Evolutionary conservation across 1,140 invertebrate genomes (phyloP).

Genomic region (Matsumurasca onukii): DNA sequence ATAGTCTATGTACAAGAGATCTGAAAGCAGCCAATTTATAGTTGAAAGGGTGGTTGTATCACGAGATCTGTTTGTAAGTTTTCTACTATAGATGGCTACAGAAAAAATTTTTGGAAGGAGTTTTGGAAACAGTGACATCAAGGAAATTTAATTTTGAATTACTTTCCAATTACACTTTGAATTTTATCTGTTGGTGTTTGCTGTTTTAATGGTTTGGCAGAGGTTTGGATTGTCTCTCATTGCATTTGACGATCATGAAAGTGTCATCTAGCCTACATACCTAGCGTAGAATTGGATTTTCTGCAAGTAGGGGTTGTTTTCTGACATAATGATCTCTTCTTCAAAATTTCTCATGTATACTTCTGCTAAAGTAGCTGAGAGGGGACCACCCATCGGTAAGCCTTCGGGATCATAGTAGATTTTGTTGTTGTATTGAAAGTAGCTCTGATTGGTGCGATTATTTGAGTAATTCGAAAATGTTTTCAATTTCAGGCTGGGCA

Average conservation of each 20-base stretch:
- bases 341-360: neutral
- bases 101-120: neutral
- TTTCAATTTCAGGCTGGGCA: no score
- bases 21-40: no score
- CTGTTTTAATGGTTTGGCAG: neutral
- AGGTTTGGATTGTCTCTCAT: neutral
- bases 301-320: neutral
- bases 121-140: neutral
- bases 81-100: conserved; percentile 3
- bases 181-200: neutral
- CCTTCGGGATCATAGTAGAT: conserved; percentile 1
- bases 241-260: neutral
- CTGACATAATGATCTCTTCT: neutral
- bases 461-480: no score
- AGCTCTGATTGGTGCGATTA: no score
- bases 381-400: conserved; percentile 1
- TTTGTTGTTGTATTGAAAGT: neutral
- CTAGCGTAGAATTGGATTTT: conserved; percentile 11
- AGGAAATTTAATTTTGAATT: neutral
- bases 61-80: neutral
- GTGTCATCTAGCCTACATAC: conserved; percentile 5
- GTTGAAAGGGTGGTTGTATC: conserved; percentile 4
- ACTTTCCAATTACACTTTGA: conserved; percentile 2
- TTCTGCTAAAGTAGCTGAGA: conserved; percentile 2
- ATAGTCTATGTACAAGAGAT: no score